phyloP scores from a whole-genome alignment of 1,140 invertebrate species.

The Drosophila repleta region DNA sequence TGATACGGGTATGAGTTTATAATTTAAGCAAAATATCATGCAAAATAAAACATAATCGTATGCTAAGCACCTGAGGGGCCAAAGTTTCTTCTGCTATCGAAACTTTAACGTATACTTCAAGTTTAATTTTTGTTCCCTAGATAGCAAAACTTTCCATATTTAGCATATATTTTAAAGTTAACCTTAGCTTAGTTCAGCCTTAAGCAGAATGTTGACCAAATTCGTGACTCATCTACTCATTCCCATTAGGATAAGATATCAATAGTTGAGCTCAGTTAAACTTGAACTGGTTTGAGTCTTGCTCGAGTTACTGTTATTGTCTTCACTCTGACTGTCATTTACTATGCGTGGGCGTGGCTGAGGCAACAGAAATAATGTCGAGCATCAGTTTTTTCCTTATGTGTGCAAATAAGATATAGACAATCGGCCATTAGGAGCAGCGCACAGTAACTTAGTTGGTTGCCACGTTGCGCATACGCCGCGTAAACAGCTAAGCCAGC shows the following conservation, averaged over 20 bases:
- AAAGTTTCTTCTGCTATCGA: not conserved
- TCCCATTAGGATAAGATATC: slow-evolving; percentile 26
- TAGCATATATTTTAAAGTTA: not conserved
- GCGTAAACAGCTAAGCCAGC: slow-evolving; percentile 50
- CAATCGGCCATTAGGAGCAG: slow-evolving; percentile 68
- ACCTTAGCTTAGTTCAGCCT: not conserved
- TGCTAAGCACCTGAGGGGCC: slow-evolving; percentile 25
- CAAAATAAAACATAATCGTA: slow-evolving; percentile 29
- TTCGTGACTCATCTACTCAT: no score
- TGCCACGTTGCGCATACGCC: slow-evolving; percentile 53
- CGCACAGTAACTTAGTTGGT: slow-evolving; percentile 33
- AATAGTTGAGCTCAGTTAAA: not conserved
- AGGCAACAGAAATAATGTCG: slow-evolving; percentile 55
- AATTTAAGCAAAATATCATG: slow-evolving; percentile 7
- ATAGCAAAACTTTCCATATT: no score
- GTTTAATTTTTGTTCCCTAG: not conserved
- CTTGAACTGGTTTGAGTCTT: slow-evolving; percentile 55
- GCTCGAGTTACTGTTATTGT: slow-evolving; percentile 71
- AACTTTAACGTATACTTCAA: slow-evolving; percentile 27
- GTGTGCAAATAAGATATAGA: slow-evolving; percentile 77
- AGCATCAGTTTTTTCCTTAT: slow-evolving; percentile 55
- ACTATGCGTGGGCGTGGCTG: slow-evolving; percentile 46
- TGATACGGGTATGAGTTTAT: slow-evolving; percentile 26
- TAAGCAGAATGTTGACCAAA: no score
- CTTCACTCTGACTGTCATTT: slow-evolving; percentile 1